A percentile compares a stretch with the other conserved stretches of the same genome.
Evolutionary conservation across 2,113 vertebrate species (phyloP).

Genomic region (Coturnix japonica): DNA sequence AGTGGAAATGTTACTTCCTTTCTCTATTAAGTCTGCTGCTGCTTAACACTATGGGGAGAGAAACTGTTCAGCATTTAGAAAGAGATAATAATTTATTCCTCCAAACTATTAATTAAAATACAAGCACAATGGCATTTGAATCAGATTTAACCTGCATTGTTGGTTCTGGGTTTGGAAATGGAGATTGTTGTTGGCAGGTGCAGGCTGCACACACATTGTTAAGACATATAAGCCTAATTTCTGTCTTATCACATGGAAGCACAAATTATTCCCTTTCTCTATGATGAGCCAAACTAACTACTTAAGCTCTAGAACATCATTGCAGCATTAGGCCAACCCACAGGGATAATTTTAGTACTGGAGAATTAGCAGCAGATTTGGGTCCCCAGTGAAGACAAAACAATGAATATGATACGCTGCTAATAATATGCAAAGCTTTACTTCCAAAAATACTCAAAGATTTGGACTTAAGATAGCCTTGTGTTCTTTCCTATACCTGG

Average conservation of each 20-base stretch:
- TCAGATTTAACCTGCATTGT: slow-evolving; percentile 16
- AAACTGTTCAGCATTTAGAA: not conserved
- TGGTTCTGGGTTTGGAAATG: slow-evolving; percentile 52
- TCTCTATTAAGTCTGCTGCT: slow-evolving; percentile 4
- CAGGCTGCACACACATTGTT: slow-evolving; percentile 23
- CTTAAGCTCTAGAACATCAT: not conserved
- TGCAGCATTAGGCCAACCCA: not conserved
- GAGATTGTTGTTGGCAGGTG: slow-evolving; percentile 50
- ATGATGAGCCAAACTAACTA: not conserved
- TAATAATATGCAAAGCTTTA: not conserved
- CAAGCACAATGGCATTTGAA: not conserved
- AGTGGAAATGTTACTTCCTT: slow-evolving; percentile 30
- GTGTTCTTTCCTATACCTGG: not conserved
- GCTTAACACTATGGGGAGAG: not conserved
- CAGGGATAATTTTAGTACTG: not conserved
- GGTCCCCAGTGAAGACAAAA: not conserved
- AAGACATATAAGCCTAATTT: slow-evolving; percentile 48
- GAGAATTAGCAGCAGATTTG: not conserved
- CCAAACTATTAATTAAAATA: slow-evolving; percentile 42
- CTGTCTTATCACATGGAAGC: slow-evolving; percentile 15
- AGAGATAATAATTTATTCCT: not conserved
- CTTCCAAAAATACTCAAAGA: not conserved
- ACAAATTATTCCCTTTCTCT: slow-evolving; percentile 34
- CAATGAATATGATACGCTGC: not conserved
- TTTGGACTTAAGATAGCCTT: not conserved